Base-by-base conservation (phyloP, 2,888 invertebrate species). In the Drosophila gaucha region DNA sequence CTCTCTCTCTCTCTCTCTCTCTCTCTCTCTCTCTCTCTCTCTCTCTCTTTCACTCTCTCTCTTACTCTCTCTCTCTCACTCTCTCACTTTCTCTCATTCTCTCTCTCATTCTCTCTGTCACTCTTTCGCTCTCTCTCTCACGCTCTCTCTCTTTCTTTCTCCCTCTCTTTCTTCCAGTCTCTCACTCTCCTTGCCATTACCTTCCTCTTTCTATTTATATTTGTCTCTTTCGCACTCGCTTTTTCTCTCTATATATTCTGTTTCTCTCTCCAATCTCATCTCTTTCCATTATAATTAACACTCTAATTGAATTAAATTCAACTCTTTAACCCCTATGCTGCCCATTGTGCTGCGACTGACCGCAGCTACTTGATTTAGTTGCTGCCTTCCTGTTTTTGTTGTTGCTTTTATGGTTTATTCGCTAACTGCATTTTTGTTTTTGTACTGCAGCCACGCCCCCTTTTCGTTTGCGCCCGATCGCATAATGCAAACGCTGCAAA, bases 401-500 rank as follows among this genome's bases (percentile, higher is more conserved):
- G 60, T 69, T 75, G 24, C 3, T 24, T 55, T 54, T 75, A 39
- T 41, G 64, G 38, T 67, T 39, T 35, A 43, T 16, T 49, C 36
- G 51, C 44, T 38, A 47, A 36, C 51, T 54, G 55, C 26, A 20
- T 46, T 50, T 67, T 52, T 20, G 18, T 18, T 12, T 20, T 33
- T n/a, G 1, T 18, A 10, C 12, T 9, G 22, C 49, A 33, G 24
- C 24, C 49, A 24, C 35, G 22, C 49, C 47, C 31, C 6, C 33
- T 6, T 56, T 36, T n/a, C n/a, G 31, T 18, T 14, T 12, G 20
- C n/a, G n/a, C n/a, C 46, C 33, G 49, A 6, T 38, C 20, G 47
- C 54, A 52, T 44, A 80, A 58, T 57, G 78, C 64, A 58, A 63
- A 72, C 65, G 65, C 50, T 56, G 74, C 68, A 47, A 63, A 86